Evolutionary conservation across 2,113 vertebrate genomes (phyloP).

Genomic region (Himantopus leucocephalus): DNA sequence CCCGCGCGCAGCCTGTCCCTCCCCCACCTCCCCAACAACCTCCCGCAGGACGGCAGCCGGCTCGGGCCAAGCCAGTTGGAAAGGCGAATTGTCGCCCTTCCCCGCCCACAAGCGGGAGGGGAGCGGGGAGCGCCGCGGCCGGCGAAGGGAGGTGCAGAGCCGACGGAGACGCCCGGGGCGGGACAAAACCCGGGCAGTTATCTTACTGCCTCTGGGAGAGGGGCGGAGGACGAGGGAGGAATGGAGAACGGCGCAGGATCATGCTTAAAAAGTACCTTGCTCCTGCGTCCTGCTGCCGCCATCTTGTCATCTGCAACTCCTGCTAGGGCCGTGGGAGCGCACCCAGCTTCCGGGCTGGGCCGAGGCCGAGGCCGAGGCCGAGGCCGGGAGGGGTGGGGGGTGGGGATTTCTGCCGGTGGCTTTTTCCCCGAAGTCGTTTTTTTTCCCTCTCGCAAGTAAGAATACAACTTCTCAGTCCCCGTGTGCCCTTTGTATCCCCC

Average conservation of each 20-base stretch:
- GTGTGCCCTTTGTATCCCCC: fast-evolving
- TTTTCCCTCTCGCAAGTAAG: not conserved
- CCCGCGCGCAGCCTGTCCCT: too few species aligned
- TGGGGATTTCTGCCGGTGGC: fast-evolving
- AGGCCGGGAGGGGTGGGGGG: too few species aligned
- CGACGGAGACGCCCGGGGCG: fast-evolving
- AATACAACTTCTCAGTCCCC: not conserved
- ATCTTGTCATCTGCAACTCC: fast-evolving
- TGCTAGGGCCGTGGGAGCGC: fast-evolving
- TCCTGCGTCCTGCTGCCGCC: fast-evolving
- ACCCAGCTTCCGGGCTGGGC: fast-evolving
- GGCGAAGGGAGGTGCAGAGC: too few species aligned
- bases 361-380: fast-evolving
- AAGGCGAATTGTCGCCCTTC: not conserved
- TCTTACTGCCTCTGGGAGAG: fast-evolving
- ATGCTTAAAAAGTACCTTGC: too few species aligned
- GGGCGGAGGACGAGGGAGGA: too few species aligned
- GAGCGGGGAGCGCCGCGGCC: too few species aligned
- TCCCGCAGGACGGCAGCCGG: not conserved
- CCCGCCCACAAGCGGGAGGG: not conserved
- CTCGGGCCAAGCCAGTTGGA: not conserved
- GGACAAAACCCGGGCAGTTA: fast-evolving
- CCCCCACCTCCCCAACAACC: fast-evolving
- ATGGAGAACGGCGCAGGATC: fast-evolving
- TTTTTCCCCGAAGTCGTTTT: not conserved